phyloP scores from a whole-genome alignment of 2,797 vertebrate genomes.

The Trichosurus vulpecula region DNA sequence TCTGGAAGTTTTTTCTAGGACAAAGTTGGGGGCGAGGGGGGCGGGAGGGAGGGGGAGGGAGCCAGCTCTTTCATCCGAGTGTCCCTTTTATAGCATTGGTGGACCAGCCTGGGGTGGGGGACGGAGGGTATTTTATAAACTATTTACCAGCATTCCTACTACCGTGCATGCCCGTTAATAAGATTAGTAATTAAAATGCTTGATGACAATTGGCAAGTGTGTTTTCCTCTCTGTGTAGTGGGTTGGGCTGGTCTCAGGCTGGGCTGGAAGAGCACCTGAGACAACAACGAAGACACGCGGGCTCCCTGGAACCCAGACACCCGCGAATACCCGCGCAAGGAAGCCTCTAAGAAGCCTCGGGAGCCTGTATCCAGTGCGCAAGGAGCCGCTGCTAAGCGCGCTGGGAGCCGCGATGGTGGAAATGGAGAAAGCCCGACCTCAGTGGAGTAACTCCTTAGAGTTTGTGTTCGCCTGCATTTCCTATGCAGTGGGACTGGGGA shows the following conservation, averaged over 20 bases:
- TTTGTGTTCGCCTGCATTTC: slow-evolving; percentile 96
- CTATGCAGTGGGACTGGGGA: slow-evolving; percentile 95
- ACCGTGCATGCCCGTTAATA: slow-evolving; percentile 82
- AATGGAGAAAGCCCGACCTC: slow-evolving; percentile 88
- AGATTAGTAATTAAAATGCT: slow-evolving; percentile 87
- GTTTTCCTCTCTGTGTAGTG: slow-evolving; percentile 58
- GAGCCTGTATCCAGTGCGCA: neutral
- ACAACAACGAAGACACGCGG: neutral
- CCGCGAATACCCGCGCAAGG: neutral
- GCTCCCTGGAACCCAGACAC: slow-evolving; percentile 1
- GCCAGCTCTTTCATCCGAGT: slow-evolving; percentile 15
- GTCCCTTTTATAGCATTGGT: slow-evolving; percentile 62
- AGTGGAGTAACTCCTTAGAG: slow-evolving; percentile 90
- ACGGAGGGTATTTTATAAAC: slow-evolving; percentile 74
- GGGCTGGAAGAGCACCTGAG: slow-evolving; percentile 70
- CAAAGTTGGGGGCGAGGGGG: neutral
- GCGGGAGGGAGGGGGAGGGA: neutral
- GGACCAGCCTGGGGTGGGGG: slow-evolving; percentile 66
- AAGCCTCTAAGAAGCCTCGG: neutral
- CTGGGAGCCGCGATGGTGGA: slow-evolving; percentile 45
- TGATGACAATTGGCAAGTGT: slow-evolving; percentile 77
- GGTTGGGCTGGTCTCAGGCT: slow-evolving; percentile 50
- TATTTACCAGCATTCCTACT: slow-evolving; percentile 85
- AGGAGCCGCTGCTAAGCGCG: neutral
- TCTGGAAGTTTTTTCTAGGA: neutral